phyloP scores from a whole-genome alignment of 2,888 invertebrate species.

The Drosophila subquinaria region DNA sequence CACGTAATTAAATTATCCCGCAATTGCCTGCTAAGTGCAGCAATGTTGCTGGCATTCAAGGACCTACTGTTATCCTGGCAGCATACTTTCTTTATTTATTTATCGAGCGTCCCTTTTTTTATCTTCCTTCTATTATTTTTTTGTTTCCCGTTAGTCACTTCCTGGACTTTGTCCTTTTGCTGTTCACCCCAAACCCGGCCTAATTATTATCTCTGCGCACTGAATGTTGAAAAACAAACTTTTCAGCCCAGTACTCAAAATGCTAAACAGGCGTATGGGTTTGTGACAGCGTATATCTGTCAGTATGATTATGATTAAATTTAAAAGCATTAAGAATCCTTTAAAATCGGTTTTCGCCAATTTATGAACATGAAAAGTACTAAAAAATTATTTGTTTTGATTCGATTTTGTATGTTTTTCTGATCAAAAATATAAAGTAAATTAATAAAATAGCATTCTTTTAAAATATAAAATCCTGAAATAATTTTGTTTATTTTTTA shows the following conservation, averaged over 20 bases:
- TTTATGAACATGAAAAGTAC: too few species aligned
- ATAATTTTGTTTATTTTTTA: too few species aligned
- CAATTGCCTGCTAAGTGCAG: slow-evolving; percentile 80
- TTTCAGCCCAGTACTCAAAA: slow-evolving; percentile 9
- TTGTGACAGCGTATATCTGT: neutral
- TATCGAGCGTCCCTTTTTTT: slow-evolving; percentile 57
- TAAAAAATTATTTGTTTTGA: too few species aligned
- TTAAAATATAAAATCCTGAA: too few species aligned
- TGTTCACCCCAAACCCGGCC: slow-evolving; percentile 18
- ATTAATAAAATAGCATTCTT: too few species aligned
- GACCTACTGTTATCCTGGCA: slow-evolving; percentile 32
- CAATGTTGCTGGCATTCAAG: slow-evolving; percentile 63
- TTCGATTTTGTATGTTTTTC: too few species aligned
- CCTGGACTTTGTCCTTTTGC: slow-evolving; percentile 52
- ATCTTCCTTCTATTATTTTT: slow-evolving; percentile 3
- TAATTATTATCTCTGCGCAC: slow-evolving; percentile 69
- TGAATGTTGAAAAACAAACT: slow-evolving; percentile 50
- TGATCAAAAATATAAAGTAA: too few species aligned
- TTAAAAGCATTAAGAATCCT: too few species aligned
- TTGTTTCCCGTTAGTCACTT: slow-evolving; percentile 44
- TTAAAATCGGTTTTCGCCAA: too few species aligned
- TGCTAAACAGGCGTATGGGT: neutral
- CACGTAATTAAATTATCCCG: slow-evolving; percentile 76
- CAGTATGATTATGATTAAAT: too few species aligned
- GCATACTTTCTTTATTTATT: slow-evolving; percentile 61